Conservation (phyloP, 2,113 vertebrate species). For the Labrus mixtus region DNA sequence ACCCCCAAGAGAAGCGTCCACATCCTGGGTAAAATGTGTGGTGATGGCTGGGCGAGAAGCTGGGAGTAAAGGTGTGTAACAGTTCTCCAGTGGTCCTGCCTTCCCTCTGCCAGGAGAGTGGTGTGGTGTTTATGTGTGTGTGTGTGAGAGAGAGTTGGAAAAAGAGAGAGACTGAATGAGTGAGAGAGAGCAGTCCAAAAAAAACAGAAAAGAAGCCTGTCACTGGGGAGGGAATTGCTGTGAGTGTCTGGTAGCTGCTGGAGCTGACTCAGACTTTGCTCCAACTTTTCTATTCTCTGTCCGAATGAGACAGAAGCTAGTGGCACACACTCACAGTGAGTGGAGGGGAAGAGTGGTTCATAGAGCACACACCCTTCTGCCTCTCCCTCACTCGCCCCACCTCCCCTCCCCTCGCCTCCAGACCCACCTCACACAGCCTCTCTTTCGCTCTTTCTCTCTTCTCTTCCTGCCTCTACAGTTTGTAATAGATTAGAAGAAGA, state of each 20-base stretch:
- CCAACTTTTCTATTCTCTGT: constrained; percentile 80
- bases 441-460: constrained; percentile 41
- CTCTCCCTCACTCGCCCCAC: constrained; percentile 74
- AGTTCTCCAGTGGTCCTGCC: constrained; percentile 65
- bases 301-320: constrained; percentile 56
- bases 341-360: constrained; percentile 64
- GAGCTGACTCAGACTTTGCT: constrained; percentile 75
- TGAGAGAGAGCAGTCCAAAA: constrained; percentile 23
- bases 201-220: constrained; percentile 48
- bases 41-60: constrained; percentile 48
- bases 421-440: constrained; percentile 47
- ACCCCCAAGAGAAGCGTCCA: constrained; percentile 80
- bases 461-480: constrained; percentile 43
- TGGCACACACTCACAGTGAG: constrained; percentile 52
- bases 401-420: constrained; percentile 54
- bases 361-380: constrained; percentile 80
- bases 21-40: constrained; percentile 75
- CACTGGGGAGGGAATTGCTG: constrained; percentile 53
- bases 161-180: constrained; percentile 21
- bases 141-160: constrained; percentile 9
- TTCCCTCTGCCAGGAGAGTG: constrained; percentile 72
- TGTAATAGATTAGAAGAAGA: constrained; percentile 46
- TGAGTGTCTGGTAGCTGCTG: constrained; percentile 65
- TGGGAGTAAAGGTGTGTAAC: constrained; percentile 61
- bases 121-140: constrained; percentile 48